Base-by-base conservation (phyloP, 2,888 invertebrate species). In the Clanis bilineata region DNA sequence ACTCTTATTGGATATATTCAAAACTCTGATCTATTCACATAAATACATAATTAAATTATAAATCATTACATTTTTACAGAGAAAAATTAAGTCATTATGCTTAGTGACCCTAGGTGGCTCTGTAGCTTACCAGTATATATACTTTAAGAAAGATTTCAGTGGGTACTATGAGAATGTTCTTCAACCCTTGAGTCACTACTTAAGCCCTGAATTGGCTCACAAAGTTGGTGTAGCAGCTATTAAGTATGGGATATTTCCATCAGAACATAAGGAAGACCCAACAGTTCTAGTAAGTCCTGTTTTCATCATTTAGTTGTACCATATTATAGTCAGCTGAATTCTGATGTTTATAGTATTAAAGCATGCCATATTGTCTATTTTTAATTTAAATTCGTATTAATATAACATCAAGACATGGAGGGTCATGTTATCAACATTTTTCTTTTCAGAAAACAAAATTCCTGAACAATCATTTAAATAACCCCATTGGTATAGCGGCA, bases 401-500 rank as follows among this genome's bases (percentile, higher is more conserved):
- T 36, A 6, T 36, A 9, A 3, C 28, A 4, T 4, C 28, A 28
- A 10, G 2, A 6, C 10, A 10, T 36, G 10, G 2, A 36, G 15
- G 7, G 5, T 6, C 15, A 41, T 18, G 18, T 0, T 41, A 18
- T 18, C 41, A 18, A 38, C 43, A 23, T 5, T 12, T 25, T 61
- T 57, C 82, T 82, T 73, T 80, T 44, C 83, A 97, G 96, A 93
- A 93, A 79, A 95, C 95, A 0, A 93, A 90, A 58, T 90, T 98
- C 54, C 95, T 97, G 82, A 94, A 94, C 22, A 92, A 94, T 64
- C 83, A 95, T 12, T 94, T 99, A 64, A 91, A 93, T 59, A 99
- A 98, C 90, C 99, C 99, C 0, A 87, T 99, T 71, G 99, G 99
- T n/a, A 95, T 99, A 76, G 99, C 99, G 25, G 99, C 99, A 61